These are phyloP conservation scores for Zophobas morio DNA, from an alignment of 1,140 invertebrate genomes.

Conservation along the genomic window DNA sequence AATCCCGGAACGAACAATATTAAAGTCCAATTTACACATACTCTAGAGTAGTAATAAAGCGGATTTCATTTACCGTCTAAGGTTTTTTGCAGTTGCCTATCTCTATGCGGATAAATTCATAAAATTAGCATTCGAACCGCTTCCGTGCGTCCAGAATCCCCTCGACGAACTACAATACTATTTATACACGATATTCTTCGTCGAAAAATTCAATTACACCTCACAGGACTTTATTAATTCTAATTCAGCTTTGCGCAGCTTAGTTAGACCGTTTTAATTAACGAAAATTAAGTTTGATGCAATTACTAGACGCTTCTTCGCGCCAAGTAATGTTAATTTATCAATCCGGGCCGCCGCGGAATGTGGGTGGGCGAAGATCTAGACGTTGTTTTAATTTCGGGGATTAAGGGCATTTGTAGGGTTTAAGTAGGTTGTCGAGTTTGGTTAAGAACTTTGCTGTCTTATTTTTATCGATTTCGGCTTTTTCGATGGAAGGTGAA, in stretches of 20 bases:
- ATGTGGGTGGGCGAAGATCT: neutral
- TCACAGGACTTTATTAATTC: neutral
- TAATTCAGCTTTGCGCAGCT: neutral
- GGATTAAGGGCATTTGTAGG: neutral
- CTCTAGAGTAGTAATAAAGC: neutral
- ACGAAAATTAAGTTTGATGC: conserved; percentile 1
- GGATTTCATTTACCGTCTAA: conserved; percentile 1
- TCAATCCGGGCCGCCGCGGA: neutral
- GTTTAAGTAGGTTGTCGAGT: neutral
- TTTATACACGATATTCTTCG: too few relatives aligned
- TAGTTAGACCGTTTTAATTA: neutral
- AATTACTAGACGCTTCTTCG: neutral
- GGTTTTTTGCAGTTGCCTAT: neutral
- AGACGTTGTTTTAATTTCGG: neutral
- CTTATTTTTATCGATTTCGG: too few relatives aligned
- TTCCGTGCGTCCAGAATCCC: neutral
- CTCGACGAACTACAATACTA: neutral
- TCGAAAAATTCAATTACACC: too few relatives aligned
- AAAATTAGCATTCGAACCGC: conserved; percentile 1
- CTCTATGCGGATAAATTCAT: neutral
- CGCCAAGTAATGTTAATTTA: neutral
- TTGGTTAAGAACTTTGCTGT: neutral
- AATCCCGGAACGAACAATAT: neutral
- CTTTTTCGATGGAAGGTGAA: neutral
- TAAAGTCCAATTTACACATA: conserved; percentile 1